These are phyloP conservation scores for Distichodus sexfasciatus DNA, from an alignment of 2,797 vertebrate species.

Conservation along the genomic window DNA sequence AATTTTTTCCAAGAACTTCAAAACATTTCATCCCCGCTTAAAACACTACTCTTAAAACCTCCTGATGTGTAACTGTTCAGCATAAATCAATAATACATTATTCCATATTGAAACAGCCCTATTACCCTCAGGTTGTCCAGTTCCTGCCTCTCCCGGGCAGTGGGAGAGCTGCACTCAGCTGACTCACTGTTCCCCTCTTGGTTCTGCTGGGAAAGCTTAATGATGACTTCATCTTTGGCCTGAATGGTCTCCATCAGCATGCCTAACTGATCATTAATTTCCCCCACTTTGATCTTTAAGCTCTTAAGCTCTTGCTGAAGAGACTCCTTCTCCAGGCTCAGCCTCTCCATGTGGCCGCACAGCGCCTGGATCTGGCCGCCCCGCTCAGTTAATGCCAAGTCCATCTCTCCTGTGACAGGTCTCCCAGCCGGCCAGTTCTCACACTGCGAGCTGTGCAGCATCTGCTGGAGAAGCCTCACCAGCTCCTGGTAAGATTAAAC, in stretches of 20 bases:
- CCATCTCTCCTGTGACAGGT: neutral
- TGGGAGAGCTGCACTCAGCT: constrained; percentile 45
- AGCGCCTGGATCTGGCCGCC: constrained; percentile 84
- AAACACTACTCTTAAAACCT: neutral
- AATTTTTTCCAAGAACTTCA: too few species aligned
- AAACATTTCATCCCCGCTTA: too few species aligned
- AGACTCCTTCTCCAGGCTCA: constrained; percentile 84
- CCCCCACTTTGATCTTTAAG: constrained; percentile 86
- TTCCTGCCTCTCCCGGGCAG: constrained; percentile 79
- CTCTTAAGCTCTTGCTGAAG: constrained; percentile 84
- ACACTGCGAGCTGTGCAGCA: constrained; percentile 86
- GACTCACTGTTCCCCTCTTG: constrained; percentile 61
- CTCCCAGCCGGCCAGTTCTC: constrained; percentile 70
- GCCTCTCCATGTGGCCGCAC: constrained; percentile 84
- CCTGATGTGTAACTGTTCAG: too few species aligned
- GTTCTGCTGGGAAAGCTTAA: constrained; percentile 83
- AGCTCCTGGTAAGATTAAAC: constrained; percentile 77
- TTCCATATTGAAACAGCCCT: too few species aligned
- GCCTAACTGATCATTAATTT: constrained; percentile 86
- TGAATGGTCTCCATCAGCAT: constrained; percentile 98
- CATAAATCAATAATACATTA: too few species aligned
- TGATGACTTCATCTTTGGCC: constrained; percentile 96
- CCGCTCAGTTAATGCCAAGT: constrained; percentile 70
- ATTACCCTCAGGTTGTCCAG: constrained; percentile 85
- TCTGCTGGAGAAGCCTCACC: constrained; percentile 93